Conservation (phyloP, 2,113 vertebrate genomes). For the Phylloscopus whistleri region DNA sequence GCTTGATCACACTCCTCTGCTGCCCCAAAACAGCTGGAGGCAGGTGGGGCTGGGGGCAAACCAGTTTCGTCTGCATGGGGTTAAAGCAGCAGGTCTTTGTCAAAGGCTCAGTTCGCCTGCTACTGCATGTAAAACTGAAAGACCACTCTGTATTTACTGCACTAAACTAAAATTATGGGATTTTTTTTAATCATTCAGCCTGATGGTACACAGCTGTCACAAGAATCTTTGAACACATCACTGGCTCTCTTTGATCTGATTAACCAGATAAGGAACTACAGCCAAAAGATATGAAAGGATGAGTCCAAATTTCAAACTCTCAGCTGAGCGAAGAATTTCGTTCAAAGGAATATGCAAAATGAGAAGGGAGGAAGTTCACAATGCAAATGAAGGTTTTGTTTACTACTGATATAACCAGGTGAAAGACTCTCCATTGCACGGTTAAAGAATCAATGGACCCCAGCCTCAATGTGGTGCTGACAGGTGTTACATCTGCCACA, state of each 20-base stretch:
- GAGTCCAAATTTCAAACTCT: constrained; percentile 34
- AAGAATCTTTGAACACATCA: constrained; percentile 40
- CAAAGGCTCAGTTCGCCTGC: not conserved
- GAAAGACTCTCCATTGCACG: not conserved
- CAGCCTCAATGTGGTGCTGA: not conserved
- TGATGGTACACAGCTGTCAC: constrained; percentile 41
- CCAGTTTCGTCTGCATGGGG: not conserved
- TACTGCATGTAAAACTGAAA: not conserved
- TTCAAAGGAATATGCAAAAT: not conserved
- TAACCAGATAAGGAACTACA: constrained; percentile 4
- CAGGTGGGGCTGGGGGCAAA: not conserved
- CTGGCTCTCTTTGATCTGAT: constrained; percentile 31
- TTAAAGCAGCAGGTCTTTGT: not conserved
- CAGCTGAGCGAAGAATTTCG: not conserved
- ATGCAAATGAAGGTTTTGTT: not conserved
- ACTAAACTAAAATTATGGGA: not conserved
- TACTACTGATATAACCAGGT: not conserved
- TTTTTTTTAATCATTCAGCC: not conserved
- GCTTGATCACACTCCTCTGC: fast-evolving
- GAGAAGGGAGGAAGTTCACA: not conserved
- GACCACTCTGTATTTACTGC: not conserved
- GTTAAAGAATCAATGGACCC: not conserved
- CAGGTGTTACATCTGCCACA: not conserved
- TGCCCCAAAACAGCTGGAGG: not conserved
- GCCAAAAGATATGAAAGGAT: constrained; percentile 45